These are phyloP conservation scores for Lottia gigantea DNA, from an alignment of 2,888 invertebrate species.

Conservation along the genomic window DNA sequence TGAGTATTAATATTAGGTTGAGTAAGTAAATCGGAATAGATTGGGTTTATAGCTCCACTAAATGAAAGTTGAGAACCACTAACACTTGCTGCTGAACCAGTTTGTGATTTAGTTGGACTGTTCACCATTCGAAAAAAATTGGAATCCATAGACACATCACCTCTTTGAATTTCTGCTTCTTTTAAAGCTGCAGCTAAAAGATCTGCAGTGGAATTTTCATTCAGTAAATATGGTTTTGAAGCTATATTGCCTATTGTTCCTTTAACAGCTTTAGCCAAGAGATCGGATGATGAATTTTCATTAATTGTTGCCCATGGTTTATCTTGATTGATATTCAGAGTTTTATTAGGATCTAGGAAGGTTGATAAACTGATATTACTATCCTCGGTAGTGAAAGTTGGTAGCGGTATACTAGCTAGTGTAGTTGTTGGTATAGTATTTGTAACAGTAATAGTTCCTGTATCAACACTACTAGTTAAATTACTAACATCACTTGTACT, in stretches of 20 bases:
- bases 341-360: neutral
- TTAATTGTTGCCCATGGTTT: too few species aligned
- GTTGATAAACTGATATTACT: neutral
- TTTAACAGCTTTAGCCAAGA: neutral
- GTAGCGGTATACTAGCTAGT: neutral
- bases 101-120: neutral
- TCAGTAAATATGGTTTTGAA: neutral
- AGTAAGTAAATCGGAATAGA: too few species aligned
- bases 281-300: neutral
- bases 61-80: neutral
- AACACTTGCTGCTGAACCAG: neutral
- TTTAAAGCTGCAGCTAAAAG: constrained; percentile 30
- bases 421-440: neutral
- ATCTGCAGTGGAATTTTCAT: constrained; percentile 17
- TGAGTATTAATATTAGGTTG: too few species aligned
- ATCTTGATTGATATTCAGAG: too few species aligned
- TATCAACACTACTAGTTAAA: neutral
- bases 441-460: neutral
- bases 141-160: constrained; percentile 19
- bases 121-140: constrained; percentile 6
- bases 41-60: neutral
- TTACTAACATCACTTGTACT: neutral
- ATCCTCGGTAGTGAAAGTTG: neutral
- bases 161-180: constrained; percentile 19
- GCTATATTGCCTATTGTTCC: neutral